A percentile compares a stretch with the other conserved stretches of the same genome.
Evolutionary conservation across 2,113 vertebrate species (phyloP).

Genomic region (Nothobranchius kuhntae): DNA sequence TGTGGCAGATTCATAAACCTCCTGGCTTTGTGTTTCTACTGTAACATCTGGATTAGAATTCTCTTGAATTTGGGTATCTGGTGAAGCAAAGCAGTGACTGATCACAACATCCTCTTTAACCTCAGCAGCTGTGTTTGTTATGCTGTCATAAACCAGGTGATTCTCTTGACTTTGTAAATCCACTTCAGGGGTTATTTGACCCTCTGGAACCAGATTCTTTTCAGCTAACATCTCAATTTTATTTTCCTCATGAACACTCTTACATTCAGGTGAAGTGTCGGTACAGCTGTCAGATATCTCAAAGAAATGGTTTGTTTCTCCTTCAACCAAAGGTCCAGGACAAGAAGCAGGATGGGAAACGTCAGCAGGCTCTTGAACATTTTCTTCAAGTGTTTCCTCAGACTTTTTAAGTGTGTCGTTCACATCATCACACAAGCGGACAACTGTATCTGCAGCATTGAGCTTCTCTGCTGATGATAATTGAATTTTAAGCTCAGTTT

Average conservation of each 20-base stretch:
- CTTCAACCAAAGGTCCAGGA: conserved; percentile 19
- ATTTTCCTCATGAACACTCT: conserved; percentile 17
- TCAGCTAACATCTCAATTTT: conserved; percentile 14
- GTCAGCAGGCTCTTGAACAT: conserved; percentile 27
- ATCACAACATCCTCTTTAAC: conserved; percentile 9
- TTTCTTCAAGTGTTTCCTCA: conserved; percentile 37
- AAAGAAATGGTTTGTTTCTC: conserved; percentile 6
- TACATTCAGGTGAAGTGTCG: conserved; percentile 18
- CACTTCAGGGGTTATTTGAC: background rate
- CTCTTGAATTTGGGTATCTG: conserved; percentile 6
- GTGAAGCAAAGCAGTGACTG: conserved; percentile 1
- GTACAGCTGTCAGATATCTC: conserved; percentile 10
- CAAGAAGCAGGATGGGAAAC: conserved; percentile 1
- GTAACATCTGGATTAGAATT: conserved; percentile 8
- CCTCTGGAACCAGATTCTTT: conserved; percentile 19
- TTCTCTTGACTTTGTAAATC: conserved; percentile 20
- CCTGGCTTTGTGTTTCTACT: conserved; percentile 31
- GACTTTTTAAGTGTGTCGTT: conserved; percentile 22
- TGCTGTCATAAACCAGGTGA: conserved; percentile 14
- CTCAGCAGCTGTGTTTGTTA: conserved; percentile 10
- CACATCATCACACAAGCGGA: conserved; percentile 20
- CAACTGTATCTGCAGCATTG: conserved; percentile 21
- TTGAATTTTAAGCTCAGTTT: conserved; percentile 44
- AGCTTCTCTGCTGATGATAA: conserved; percentile 32
- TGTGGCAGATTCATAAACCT: conserved; percentile 8